Evolutionary conservation across 2,888 invertebrate genomes (phyloP), one percentile per base, ranked within the genome.

Genomic region (Palloptera scutellata): DNA sequence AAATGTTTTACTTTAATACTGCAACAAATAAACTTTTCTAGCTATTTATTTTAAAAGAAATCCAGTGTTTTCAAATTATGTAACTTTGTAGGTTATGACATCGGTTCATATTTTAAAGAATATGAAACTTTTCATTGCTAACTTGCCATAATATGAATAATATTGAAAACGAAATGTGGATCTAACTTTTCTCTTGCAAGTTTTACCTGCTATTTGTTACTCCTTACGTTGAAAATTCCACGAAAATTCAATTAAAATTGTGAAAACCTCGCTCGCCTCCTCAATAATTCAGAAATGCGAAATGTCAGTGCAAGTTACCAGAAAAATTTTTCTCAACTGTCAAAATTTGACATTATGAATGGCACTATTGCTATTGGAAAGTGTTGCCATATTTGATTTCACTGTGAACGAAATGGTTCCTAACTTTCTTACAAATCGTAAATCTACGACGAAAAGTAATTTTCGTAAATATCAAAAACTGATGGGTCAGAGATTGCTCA

Each of bases 61-160:
- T 59, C 30, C 30, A 30, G 30, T 30, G 30, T 30, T 30, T 30
- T 30, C 30, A 73, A 73, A 82, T 84, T 84, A 83, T 83, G 79
- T 84, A 83, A 84, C 79, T 79, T 81, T 82, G 73, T 76, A 83
- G 81, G 83, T 82, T 82, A 82, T 75, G 70, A 65, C 64, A 65
- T 62, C 40, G 41, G 59, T 17, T 53, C 4, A 6, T 30, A 30
- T 30, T 30, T 4, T 30, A 6, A 30, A 30, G 30, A 30, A 4
- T 6, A 30, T 6, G 6, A 30, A 30, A 30, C 30, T 30, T n/a
- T n/a, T 30, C 30, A 30, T 2, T 30, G 30, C 30, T 2, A 30
- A 4, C 6, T 30, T 6, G 30, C 30, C 30, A 30, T 6, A 6
- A 30, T 30, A 30, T 30, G 30, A 2, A 30, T 30, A 30, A 2